Base-by-base conservation (phyloP, 2,888 invertebrate genomes). In the Drosophila fulvimacula region DNA sequence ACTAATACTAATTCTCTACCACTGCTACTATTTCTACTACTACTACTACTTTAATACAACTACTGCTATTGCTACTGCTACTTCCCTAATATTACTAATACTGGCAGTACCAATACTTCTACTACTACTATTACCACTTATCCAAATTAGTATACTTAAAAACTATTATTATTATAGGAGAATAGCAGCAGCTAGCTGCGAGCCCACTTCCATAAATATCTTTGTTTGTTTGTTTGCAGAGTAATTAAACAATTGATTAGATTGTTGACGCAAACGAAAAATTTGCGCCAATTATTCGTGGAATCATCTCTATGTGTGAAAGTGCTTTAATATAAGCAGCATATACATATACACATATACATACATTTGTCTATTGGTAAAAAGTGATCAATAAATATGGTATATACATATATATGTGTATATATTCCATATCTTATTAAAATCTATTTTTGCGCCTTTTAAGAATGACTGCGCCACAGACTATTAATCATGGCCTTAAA, bases 401-500 rank as follows among this genome's bases (percentile, higher is more conserved):
- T 41, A 15, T 30, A n/a, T 32, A 15, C 11, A 6, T 21, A 6
- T 5, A 11, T 27, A 30, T 19, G n/a, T 15, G 5, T 21, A 6
- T 5, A 11, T 27, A 30, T 19, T 13, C 5, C 67, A 71, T 67
- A 71, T 75, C 62, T 71, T 32, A 42, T 19, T 51, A 30, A 17
- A 51, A 58, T 34, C 24, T 56, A 7, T 42, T 71, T 70, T n/a
- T 36, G 15, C 17, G 21, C 19, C 27, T 17, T 39, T 9, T 39
- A 39, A 9, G 39, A 39, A 17, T 41, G 2, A 11, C 41, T 19
- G 24, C 36, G 51, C 42, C 10, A 15, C n/a, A 41, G 46, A 52
- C 44, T 53, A 72, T 76, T 76, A 72, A 64, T 76, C 75, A 76
- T 62, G 9, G 15, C 19, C 38, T 59, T 38, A 1, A 57, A 55